Evolutionary conservation across 2,113 vertebrate genomes (phyloP), one percentile per base, ranked within the genome.

Genomic region (Datnioides undecimradiatus): DNA sequence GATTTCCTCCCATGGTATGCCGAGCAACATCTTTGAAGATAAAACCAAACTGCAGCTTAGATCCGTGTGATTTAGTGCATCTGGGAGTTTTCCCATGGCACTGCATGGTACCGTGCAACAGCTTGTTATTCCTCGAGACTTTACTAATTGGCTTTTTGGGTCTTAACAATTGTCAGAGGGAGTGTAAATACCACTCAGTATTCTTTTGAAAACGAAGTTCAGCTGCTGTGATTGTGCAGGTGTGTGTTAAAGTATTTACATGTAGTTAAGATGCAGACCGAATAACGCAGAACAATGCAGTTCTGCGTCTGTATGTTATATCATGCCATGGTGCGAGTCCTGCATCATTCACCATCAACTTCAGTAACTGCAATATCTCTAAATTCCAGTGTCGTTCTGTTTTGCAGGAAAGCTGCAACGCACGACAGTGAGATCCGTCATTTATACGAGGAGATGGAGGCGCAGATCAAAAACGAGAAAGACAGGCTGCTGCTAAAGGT

Each of bases 391-490:
- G 54, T 38, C 16, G 16, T 14, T 63, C 25, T n/a, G n/a, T n/a
- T 69, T 36, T 69, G 43, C 92, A 99, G 98, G 93, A 99, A 96
- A 89, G 94, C 95, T 36, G 94, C 95, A 17, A 94, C 95, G 48
- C 97, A 97, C 62, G 95, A 96, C 94, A 95, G 93, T 73, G 97
- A 99, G 94, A 98, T 98, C 64, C 94, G 95, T 5, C 89, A 96
- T 54, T 93, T 99, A n/a, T 98, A 98, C 3, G 97, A 98, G 77
- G 98, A 99, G 93, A 98, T 98, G 97, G 97, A 99, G 60, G 96
- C 97, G 29, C 96, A 98, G 81, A 97, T 99, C 68, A 97, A 96
- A 80, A 95, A 91, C 0, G 97, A 99, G 90, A 97, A 97, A 77
- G 96, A 97, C 10, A 82, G 92, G 65, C 93, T 97, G 70, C 82